Evolutionary conservation across 2,888 invertebrate genomes (phyloP).

Genomic region (Alviniconcha strummeri): DNA sequence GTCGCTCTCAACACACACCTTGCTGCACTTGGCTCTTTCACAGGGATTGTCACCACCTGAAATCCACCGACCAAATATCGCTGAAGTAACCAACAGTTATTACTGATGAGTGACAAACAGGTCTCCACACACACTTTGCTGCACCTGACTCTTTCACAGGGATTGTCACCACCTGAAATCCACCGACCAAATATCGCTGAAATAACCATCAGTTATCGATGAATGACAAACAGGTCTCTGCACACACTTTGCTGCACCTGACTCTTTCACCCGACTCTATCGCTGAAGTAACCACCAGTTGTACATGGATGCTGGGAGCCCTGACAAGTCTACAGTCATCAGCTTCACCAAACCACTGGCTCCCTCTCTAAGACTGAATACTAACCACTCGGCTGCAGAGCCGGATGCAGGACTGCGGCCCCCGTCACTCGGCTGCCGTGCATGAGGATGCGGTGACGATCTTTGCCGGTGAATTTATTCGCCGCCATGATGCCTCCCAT

Average conservation of each 20-base stretch:
- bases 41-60: constrained; percentile 5
- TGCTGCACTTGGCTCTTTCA: background rate
- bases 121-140: constrained; percentile 3
- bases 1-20: constrained; percentile 8
- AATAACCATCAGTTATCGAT: too few species aligned
- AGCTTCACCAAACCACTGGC: too few species aligned
- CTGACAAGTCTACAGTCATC: background rate
- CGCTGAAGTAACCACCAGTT: too few species aligned
- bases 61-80: too few species aligned
- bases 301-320: too few species aligned
- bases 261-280: background rate
- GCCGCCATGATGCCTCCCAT: background rate
- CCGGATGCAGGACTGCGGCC: background rate
- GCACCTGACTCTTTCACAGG: background rate
- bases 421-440: background rate
- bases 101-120: too few species aligned
- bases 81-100: too few species aligned
- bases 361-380: background rate
- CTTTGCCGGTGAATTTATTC: background rate
- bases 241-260: background rate
- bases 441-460: background rate
- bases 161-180: background rate
- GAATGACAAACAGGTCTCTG: too few species aligned
- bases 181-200: too few species aligned
- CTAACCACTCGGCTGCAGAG: constrained; percentile 7